These are phyloP conservation scores for Romanogobio albipinnatus DNA, from an alignment of 2,113 vertebrate species.

Conservation along the genomic window DNA sequence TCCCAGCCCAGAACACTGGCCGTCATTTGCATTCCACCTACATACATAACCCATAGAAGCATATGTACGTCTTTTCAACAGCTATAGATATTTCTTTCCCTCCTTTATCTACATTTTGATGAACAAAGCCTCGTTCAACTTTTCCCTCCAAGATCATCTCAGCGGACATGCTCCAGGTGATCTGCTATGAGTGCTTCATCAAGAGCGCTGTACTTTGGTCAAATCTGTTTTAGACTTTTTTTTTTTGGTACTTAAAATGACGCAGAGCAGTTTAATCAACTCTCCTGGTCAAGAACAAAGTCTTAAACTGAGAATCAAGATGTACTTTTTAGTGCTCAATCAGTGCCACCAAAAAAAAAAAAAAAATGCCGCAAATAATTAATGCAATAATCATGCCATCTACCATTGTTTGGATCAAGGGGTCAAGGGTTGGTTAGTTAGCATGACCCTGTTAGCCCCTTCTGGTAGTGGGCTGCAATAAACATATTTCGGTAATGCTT, in stretches of 20 bases:
- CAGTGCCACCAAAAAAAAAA: background rate
- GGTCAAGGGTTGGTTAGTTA: background rate
- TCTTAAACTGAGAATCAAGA: no score
- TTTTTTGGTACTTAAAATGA: slow-evolving; percentile 38
- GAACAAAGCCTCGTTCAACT: slow-evolving; percentile 25
- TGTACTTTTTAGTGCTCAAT: background rate
- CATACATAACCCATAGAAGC: slow-evolving; percentile 18
- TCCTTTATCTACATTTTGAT: slow-evolving; percentile 7
- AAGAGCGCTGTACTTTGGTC: slow-evolving; percentile 85
- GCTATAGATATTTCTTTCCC: background rate
- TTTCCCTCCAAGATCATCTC: slow-evolving; percentile 9
- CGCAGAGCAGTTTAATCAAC: background rate
- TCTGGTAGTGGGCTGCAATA: background rate
- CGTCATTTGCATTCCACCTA: slow-evolving; percentile 86
- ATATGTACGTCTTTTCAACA: slow-evolving; percentile 27
- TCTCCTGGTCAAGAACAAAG: background rate
- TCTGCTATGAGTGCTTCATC: slow-evolving; percentile 82
- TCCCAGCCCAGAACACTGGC: slow-evolving; percentile 80
- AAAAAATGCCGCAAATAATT: no score
- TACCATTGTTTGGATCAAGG: background rate
- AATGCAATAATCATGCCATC: background rate
- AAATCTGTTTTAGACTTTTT: slow-evolving; percentile 81
- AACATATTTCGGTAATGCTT: background rate
- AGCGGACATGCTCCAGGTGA: slow-evolving; percentile 82
- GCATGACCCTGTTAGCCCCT: background rate